Percentiles rank a stretch among this genome's conserved stretches.
Evolutionary conservation across 1,140 invertebrate genomes (phyloP).

Genomic region (Calliphora vicina): DNA sequence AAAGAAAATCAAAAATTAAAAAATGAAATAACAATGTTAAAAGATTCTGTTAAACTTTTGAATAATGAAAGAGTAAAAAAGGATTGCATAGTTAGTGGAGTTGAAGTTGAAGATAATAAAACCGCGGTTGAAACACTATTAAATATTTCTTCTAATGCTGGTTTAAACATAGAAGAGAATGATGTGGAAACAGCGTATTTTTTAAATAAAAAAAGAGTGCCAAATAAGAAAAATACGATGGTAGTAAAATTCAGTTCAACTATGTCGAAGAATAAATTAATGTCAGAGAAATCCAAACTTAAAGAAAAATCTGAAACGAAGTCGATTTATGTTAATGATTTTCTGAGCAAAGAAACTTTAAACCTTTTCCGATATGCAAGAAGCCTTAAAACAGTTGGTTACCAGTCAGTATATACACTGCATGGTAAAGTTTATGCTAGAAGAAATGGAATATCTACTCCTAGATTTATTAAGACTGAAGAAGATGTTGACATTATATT

Average conservation of each 20-base stretch:
- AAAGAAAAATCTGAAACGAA: not conserved
- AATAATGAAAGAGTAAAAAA: not conserved
- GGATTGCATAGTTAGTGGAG: not conserved
- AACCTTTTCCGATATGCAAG: not conserved
- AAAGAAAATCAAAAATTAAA: not conserved
- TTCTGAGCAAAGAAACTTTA: not conserved
- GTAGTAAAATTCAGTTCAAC: not conserved
- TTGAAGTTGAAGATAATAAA: not conserved
- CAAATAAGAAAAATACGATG: not conserved
- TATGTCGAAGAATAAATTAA: not conserved
- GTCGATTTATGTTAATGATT: not conserved
- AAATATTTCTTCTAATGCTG: not conserved
- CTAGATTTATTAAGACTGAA: too few species aligned
- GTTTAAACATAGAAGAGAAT: not conserved
- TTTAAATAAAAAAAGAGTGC: not conserved
- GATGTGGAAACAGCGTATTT: not conserved
- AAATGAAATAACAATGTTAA: not conserved
- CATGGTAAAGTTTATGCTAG: not conserved
- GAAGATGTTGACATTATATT: not conserved
- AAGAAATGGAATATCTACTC: not conserved
- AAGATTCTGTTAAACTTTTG: not conserved
- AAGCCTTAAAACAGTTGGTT: not conserved
- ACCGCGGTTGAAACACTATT: not conserved
- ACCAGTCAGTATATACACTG: not conserved
- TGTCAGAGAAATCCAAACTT: not conserved